phyloP scores from a whole-genome alignment of 2,113 vertebrate genomes.

The Hippocampus barbouri region DNA sequence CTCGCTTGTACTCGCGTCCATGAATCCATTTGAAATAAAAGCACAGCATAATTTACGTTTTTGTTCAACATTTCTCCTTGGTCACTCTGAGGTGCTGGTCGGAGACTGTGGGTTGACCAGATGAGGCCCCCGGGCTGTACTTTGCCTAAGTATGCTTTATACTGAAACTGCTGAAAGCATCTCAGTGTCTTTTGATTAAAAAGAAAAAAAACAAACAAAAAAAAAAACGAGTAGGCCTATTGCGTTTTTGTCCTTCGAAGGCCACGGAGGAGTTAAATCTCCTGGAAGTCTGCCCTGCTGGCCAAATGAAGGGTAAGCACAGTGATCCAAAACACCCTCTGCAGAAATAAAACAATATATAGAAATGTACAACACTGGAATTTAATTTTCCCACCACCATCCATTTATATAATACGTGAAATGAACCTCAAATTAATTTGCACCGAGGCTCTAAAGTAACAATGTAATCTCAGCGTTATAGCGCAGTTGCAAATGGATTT shows the following conservation, averaged over 20 bases:
- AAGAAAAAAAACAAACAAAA: constrained; percentile 12
- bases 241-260: constrained; percentile 43
- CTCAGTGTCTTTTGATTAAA: background rate
- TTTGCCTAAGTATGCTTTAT: no score
- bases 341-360: constrained; percentile 75
- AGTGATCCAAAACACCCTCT: constrained; percentile 69
- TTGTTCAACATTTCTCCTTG: no score
- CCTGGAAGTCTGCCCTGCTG: constrained; percentile 54
- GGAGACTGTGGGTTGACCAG: no score
- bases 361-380: constrained; percentile 74
- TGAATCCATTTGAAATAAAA: no score
- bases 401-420: constrained; percentile 79
- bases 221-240: constrained; percentile 11
- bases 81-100: no score
- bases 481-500: constrained; percentile 79
- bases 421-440: constrained; percentile 80
- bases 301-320: constrained; percentile 58
- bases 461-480: constrained; percentile 78
- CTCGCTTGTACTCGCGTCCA: no score
- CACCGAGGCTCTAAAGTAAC: constrained; percentile 74
- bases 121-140: no score
- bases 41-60: no score
- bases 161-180: no score
- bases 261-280: constrained; percentile 61
- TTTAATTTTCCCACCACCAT: constrained; percentile 76